phyloP scores from a whole-genome alignment of 2,888 invertebrate genomes.

The Tiphia femorata region DNA sequence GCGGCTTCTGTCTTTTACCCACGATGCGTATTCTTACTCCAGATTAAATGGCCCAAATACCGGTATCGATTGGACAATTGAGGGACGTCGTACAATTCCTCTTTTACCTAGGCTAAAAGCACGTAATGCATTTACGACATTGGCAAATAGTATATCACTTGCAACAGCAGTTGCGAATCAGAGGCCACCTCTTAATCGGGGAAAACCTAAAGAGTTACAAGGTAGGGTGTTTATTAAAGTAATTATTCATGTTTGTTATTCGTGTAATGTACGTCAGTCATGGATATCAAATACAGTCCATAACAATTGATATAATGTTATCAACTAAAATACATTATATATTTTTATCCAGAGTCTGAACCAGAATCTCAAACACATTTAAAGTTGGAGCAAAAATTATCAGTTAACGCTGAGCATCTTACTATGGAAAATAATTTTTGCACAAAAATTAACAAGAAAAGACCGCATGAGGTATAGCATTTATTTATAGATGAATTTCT shows the following conservation, averaged over 20 bases:
- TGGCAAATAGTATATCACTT: constrained; percentile 85
- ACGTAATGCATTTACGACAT: constrained; percentile 85
- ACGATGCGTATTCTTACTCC: background rate
- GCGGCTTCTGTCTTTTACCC: background rate
- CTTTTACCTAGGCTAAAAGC: constrained; percentile 87
- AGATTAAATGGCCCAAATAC: constrained; percentile 72
- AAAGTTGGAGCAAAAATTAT: constrained; percentile 35
- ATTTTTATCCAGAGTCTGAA: constrained; percentile 27
- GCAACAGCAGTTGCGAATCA: constrained; percentile 76
- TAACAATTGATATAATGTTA: background rate
- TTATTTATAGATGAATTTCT: too few species aligned
- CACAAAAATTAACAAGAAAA: too few species aligned
- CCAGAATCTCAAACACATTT: constrained; percentile 34
- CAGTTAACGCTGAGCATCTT: constrained; percentile 31
- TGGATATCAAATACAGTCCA: too few species aligned
- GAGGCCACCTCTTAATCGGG: constrained; percentile 70
- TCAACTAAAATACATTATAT: constrained; percentile 1
- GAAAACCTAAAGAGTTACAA: constrained; percentile 64
- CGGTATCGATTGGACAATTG: constrained; percentile 84
- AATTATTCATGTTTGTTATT: background rate
- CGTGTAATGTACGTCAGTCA: background rate
- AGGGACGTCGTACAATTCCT: constrained; percentile 87
- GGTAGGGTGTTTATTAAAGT: constrained; percentile 43
- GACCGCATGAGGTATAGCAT: too few species aligned
- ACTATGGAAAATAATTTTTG: constrained; percentile 16